Base-by-base conservation (phyloP, 2,113 vertebrate genomes). In the Theristicus caerulescens region DNA sequence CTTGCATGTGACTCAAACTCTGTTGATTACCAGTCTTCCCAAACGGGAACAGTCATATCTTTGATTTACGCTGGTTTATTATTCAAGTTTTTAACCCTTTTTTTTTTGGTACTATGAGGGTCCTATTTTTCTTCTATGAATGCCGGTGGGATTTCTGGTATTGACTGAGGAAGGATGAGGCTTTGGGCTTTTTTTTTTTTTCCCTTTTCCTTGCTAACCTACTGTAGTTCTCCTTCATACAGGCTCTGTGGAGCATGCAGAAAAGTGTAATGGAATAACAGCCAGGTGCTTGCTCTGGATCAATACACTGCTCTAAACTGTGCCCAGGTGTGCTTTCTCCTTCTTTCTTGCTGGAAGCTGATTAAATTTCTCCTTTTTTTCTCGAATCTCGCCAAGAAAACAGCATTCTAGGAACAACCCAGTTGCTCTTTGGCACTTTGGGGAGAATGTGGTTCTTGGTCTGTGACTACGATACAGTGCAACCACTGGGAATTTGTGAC, bases 1-100 rank as follows among this genome's bases (percentile, higher is more conserved):
- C 57, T 67, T 86, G 74, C 71, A 70, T 16, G 59, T 85, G 80
- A 87, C 86, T 67, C 85, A 85, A 84, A 79, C 46, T 88, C n/a
- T 76, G 76, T 85, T 89, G 95, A 96, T 95, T 94, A 88, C 38
- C 70, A 88, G 62, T 82, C 80, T 85, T 83, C 47, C 67, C 69
- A 94, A 95, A 96, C 0, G 6, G 62, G 46, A 71, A 61, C 62
- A 90, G 77, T 64, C 27, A 25, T 46, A 71, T 69, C 31, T 81
- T 92, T 88, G 86, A 88, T 77, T 77, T 73, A 81, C 0, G 6
- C 36, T 95, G 54, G 42, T 76, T 93, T 93, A 85, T 67, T 79
- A 58, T 65, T 69, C 49, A 61, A 78, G 58, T 46, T 93, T 94
- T 65, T 38, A 65, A 86, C n/a, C 17, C 2, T 16, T 11, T 44